Conservation (phyloP, 2,113 vertebrate genomes). For the Cebus imitator region DNA sequence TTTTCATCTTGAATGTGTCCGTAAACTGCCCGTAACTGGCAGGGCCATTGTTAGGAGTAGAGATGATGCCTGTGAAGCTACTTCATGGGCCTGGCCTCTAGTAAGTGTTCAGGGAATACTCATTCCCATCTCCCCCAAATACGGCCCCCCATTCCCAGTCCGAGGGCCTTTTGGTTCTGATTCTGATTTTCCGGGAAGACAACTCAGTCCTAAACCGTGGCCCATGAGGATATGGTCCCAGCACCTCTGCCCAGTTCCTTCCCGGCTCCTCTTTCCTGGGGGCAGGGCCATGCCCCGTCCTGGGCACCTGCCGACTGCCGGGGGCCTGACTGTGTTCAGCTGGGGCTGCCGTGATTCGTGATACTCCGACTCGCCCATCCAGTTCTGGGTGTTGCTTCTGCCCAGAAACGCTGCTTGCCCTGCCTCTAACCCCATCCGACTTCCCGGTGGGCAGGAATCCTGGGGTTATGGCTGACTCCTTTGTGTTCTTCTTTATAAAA, state of each 20-base stretch:
- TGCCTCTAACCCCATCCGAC: fast-evolving
- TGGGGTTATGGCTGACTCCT: constrained; percentile 37
- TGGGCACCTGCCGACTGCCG: background rate
- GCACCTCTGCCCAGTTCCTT: background rate
- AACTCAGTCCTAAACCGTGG: background rate
- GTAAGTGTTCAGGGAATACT: background rate
- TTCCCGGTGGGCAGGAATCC: background rate
- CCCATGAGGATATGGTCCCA: background rate
- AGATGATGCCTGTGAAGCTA: background rate
- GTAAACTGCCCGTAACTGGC: background rate
- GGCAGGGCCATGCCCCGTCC: background rate
- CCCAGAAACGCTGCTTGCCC: background rate
- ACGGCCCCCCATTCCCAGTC: background rate
- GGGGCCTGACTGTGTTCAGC: background rate
- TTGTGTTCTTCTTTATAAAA: constrained; percentile 71
- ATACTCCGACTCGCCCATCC: background rate
- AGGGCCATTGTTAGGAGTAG: background rate
- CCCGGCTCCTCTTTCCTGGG: background rate
- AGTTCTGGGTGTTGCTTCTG: background rate
- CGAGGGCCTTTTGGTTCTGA: background rate
- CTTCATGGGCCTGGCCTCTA: background rate
- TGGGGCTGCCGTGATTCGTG: background rate
- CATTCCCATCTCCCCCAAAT: background rate
- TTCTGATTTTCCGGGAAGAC: background rate
- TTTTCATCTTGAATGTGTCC: background rate